These are phyloP conservation scores for Hystrix cristata DNA, from an alignment of 2,113 vertebrate species.

Conservation along the genomic window DNA sequence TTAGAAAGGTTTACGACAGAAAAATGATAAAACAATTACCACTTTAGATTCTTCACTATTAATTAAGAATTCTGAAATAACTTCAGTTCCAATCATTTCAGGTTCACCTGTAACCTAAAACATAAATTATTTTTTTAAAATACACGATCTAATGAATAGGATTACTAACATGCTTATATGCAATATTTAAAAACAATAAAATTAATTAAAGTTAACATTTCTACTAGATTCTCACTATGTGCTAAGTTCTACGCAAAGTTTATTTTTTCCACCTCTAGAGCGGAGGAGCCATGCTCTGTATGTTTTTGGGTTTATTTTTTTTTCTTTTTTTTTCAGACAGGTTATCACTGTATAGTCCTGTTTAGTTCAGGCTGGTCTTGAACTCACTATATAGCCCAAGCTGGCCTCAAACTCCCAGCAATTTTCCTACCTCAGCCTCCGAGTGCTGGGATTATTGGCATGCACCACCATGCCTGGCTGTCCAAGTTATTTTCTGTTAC, in stretches of 20 bases:
- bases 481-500: background rate
- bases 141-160: slow-evolving; percentile 13
- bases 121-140: slow-evolving; percentile 71
- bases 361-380: no score
- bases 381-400: no score
- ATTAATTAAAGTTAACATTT: slow-evolving; percentile 8
- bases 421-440: background rate
- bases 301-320: background rate
- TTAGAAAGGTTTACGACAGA: slow-evolving; percentile 60
- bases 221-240: background rate
- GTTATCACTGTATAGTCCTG: no score
- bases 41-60: slow-evolving; percentile 96
- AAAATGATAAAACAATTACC: slow-evolving; percentile 87
- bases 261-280: background rate
- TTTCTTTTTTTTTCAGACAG: background rate
- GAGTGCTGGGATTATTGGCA: background rate
- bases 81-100: slow-evolving; percentile 93
- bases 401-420: background rate
- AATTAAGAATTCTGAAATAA: slow-evolving; percentile 95
- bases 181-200: slow-evolving; percentile 23
- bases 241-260: background rate
- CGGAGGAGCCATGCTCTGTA: background rate
- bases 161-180: slow-evolving; percentile 12
- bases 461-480: background rate
- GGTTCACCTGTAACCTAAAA: slow-evolving; percentile 87